Evolutionary conservation across 1,140 invertebrate species (phyloP), one percentile per base, ranked within the genome.

Genomic region (Drosophila nebulosa): DNA sequence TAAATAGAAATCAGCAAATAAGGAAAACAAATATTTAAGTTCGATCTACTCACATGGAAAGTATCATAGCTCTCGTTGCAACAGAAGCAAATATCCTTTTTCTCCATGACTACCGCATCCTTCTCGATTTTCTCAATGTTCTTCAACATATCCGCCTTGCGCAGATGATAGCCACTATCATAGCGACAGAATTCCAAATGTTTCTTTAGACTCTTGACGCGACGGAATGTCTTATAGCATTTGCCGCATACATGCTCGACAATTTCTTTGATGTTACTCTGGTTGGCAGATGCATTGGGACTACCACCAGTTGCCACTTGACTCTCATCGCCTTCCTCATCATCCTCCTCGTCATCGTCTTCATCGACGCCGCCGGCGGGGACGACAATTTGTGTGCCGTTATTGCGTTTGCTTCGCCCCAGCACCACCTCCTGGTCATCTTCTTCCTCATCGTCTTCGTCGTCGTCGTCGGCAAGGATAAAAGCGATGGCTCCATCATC

Each of bases 101-200:
- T 88, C n/a, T 90, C 80, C 85, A 90, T 88, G 7, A 88, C 83
- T 9, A 79, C 58, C 0, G 85, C 88, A 62, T 90, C 90, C 26
- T 81, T 88, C n/a, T 91, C 90, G 52, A 91, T 91, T 68, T 91
- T 91, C 7, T 91, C 88, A n/a, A 91, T 58, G 35, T 90, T 91
- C 52, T 90, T 90, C 0, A 88, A 71, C 89, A 90, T 91, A 36
- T 91, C 90, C 12, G 78, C 90, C 57, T 90, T 91, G 21, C 90
- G 89, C 16, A 85, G 39, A 60, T 90, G 86, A 64, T 90, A 91
- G 1, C 90, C 90, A 36, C 89, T 89, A 60, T 90, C 90, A 24
- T 89, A 91, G 24, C 88, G 78, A 52, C 90, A 91, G 73, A 88
- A 91, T 30, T 89, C 85, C 51, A 91, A 62, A 35, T 91, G 90